A percentile compares a stretch with the other conserved stretches of the same genome.
Evolutionary conservation across 1,140 invertebrate species (phyloP).

Genomic region (Drosophila kepulauana): DNA sequence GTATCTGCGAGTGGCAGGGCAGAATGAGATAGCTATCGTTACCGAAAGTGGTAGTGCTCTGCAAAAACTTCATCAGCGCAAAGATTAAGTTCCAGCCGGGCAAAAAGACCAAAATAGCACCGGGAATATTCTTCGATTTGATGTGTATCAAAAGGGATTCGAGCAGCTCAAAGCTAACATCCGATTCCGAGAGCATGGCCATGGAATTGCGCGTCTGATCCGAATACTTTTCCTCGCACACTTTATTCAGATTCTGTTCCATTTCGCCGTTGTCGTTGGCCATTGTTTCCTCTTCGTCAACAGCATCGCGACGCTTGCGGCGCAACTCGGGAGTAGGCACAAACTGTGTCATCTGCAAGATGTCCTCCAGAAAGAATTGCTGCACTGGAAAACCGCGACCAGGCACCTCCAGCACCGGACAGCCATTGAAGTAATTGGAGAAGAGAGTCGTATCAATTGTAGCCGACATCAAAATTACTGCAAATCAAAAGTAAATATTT

Average conservation of each 20-base stretch:
- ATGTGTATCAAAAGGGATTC: slow-evolving; percentile 93
- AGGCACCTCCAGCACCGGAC: slow-evolving; percentile 91
- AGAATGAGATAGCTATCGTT: slow-evolving; percentile 88
- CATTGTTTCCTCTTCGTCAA: slow-evolving; percentile 87
- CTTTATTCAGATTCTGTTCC: slow-evolving; percentile 93
- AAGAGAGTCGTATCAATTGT: slow-evolving; percentile 97
- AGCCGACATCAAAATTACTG: slow-evolving; percentile 98
- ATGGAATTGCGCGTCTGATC: slow-evolving; percentile 90
- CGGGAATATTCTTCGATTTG: slow-evolving; percentile 89
- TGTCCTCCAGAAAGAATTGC: slow-evolving; percentile 96
- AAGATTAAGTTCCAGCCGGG: slow-evolving; percentile 98
- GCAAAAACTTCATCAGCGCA: slow-evolving; percentile 94
- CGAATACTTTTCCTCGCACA: slow-evolving; percentile 86
- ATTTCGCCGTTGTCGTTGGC: slow-evolving; percentile 86
- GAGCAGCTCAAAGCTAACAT: slow-evolving; percentile 96
- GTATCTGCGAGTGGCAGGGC: slow-evolving; percentile 96
- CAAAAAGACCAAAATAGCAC: slow-evolving; percentile 96
- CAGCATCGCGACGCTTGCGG: slow-evolving; percentile 90
- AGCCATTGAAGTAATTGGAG: slow-evolving; percentile 95
- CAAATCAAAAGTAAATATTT: background rate
- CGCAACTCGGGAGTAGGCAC: slow-evolving; percentile 89
- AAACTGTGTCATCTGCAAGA: slow-evolving; percentile 93
- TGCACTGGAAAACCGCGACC: slow-evolving; percentile 93
- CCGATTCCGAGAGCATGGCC: slow-evolving; percentile 91
- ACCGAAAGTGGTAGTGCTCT: slow-evolving; percentile 91